Base-by-base conservation (phyloP, 2,888 invertebrate genomes). In the Lacanobia wlatinum region DNA sequence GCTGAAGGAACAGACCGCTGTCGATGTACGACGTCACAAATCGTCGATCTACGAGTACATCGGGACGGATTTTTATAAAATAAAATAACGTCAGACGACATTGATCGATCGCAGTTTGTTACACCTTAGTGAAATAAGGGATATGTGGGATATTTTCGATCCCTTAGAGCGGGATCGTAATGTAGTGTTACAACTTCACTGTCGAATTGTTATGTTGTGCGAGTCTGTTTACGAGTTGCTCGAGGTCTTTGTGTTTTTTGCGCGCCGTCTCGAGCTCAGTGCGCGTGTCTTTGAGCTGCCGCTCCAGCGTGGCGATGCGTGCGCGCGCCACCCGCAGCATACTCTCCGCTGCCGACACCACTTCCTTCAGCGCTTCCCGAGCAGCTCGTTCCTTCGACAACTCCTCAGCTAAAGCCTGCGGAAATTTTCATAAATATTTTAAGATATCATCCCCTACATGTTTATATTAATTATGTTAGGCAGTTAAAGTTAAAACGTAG, bases 301-400 rank as follows among this genome's bases (percentile, higher is more conserved):
- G 88, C 86, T 96, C 96, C 12, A 96, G 89, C 0, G 91, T 90
- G 3, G 91, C 82, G 74, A 95, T 94, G 72, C 95, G 92, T 7
- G 92, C 89, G 34, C 96, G 93, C 53, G 96, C 95, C 62, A 92
- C 93, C 0, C 95, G 91, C 82, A 96, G 87, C 95, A 94, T 95
- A 64, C 90, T 92, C 88, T 96, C 96, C 0, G 95, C 95, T 0
- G 93, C 77, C 0, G 93, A 78, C 53, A 96, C 93, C 69, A 94
- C 92, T 59, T 94, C 93, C 79, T 94, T 95, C 70, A 95, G 78
- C 0, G 92, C 86, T 75, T 94, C 95, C 14, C 93, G 90, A 0
- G 94, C 94, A 1, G 94, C 90, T 7, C 91, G 92, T 85, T 96
- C 96, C 79, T 94, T 95, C 3, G 86, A 61, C 62, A 95, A 78